These are phyloP conservation scores for Ahaetulla prasina DNA, from an alignment of 2,113 vertebrate genomes.

Conservation along the genomic window DNA sequence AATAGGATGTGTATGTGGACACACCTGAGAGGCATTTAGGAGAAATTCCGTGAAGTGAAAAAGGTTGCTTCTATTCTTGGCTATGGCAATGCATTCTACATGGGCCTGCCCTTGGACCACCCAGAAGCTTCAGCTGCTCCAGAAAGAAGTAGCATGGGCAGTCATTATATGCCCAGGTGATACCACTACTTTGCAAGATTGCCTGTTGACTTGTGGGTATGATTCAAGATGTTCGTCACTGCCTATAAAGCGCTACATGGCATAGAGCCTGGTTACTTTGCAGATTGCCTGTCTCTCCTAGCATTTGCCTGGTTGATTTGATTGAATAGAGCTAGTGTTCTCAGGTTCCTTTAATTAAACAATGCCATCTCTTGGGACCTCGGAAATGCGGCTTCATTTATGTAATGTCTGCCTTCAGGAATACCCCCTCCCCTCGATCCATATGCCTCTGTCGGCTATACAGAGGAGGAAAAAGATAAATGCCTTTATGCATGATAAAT, in stretches of 20 bases:
- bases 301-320: neutral
- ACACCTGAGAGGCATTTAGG: neutral
- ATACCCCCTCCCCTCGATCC: neutral
- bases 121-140: neutral
- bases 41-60: neutral
- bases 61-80: too few relatives aligned
- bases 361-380: neutral
- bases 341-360: neutral
- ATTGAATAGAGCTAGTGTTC: neutral
- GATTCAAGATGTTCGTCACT: neutral
- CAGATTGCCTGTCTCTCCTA: neutral
- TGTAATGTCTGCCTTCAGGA: neutral
- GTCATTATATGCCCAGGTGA: neutral
- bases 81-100: neutral
- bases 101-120: neutral
- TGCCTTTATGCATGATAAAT: neutral
- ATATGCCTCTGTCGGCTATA: neutral
- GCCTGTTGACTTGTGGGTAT: neutral
- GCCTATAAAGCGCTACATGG: neutral
- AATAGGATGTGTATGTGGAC: neutral
- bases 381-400: neutral
- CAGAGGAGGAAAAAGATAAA: neutral
- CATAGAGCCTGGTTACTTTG: neutral
- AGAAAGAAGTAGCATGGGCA: neutral
- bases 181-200: neutral